Evolutionary conservation across 2,888 invertebrate genomes (phyloP), one percentile per base, ranked within the genome.

Genomic region (Tanypteryx hageni): DNA sequence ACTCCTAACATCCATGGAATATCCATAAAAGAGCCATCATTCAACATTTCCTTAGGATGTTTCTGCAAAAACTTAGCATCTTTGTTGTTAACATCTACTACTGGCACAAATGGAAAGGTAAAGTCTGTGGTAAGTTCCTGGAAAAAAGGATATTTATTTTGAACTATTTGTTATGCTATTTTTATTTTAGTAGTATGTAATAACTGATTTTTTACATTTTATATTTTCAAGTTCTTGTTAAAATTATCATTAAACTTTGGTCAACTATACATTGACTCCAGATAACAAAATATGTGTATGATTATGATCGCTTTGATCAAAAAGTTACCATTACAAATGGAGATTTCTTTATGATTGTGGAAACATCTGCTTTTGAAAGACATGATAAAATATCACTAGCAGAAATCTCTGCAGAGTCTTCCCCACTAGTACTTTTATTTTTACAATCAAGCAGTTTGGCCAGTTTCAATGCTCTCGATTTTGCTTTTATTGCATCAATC

Each of bases 1-100:
- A 86, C 86, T 14, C 92, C 86, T n/a, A 86, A 57, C 14, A 92
- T 61, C 92, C 92, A 92, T n/a, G 92, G 92, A 16, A 92, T 76
- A 76, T 84, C 85, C 16, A n/a, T 14, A n/a, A 92, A 86, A n/a
- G 84, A 13, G 16, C 76, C 76, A 0, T 64, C 56, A 16, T 22
- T 64, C 13, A 92, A 5, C 31, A 92, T 22, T 22, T 92, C 44
- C 13, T 68, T n/a, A 14, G 92, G 92, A 86, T 92, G 57, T 14
- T 86, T 22, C 11, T 64, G 18, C 13, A 92, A 84, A 76, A 92
- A 92, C 10, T 44, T 61, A 8, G 58, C 31, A 7, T 56, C 14
- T 7, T 64, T 27, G 31, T 56, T 59, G 58, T 64, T 58, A 31
- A 44, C 44, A 16, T 59, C 89, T 18, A 64, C 59, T 16, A 84